A percentile compares a stretch with the other conserved stretches of the same genome.
These are phyloP conservation scores for Metopolophium dirhodum DNA, from an alignment of 1,140 invertebrate genomes.

Conservation along the genomic window DNA sequence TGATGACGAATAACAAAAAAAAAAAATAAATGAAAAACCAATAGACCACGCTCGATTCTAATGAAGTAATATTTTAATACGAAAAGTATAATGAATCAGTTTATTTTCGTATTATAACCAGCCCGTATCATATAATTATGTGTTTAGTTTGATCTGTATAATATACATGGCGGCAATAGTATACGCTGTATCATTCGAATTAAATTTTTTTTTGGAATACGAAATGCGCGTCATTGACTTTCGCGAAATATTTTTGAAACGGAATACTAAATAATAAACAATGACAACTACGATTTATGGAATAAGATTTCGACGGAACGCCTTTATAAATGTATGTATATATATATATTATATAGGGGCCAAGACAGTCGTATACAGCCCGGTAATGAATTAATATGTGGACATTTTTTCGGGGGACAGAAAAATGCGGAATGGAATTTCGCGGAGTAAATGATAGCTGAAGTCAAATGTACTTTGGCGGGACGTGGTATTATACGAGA, in stretches of 20 bases:
- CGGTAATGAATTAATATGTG: constrained; percentile 31
- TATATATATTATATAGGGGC: neutral
- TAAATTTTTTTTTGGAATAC: neutral
- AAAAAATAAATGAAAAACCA: neutral
- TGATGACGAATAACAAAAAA: neutral
- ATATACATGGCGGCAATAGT: neutral
- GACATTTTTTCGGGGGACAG: neutral
- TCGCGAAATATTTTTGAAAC: neutral
- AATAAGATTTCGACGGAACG: neutral
- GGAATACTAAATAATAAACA: neutral
- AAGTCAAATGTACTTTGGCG: constrained; percentile 19
- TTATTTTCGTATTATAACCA: neutral
- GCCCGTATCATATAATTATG: neutral
- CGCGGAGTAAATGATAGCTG: constrained; percentile 31
- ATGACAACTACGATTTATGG: neutral
- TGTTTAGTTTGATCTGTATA: neutral
- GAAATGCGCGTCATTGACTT: neutral
- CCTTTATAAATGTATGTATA: neutral
- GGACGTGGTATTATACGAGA: neutral
- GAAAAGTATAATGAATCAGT: neutral
- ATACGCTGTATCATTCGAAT: neutral
- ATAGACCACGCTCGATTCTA: neutral
- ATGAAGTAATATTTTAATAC: too few relatives aligned
- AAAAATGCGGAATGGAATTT: constrained; percentile 39
- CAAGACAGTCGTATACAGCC: neutral